These are phyloP conservation scores for Lomographa bimaculata DNA, from an alignment of 2,888 invertebrate species.

Conservation along the genomic window DNA sequence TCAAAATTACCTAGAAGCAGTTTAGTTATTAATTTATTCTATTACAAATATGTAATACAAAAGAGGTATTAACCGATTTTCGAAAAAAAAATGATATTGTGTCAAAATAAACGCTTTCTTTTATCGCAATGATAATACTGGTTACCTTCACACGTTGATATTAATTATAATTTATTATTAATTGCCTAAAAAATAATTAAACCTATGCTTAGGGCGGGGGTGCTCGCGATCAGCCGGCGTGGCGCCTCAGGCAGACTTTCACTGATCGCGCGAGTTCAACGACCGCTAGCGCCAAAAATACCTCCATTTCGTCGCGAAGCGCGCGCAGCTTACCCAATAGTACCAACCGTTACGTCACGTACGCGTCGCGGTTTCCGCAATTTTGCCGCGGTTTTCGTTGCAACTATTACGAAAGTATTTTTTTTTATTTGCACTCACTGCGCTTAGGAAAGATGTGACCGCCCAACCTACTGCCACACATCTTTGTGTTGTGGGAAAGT, in stretches of 20 bases:
- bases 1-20: too few relatives aligned
- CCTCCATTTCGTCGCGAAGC: slow-evolving; percentile 38
- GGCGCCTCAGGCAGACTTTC: slow-evolving; percentile 74
- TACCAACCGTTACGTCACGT: slow-evolving; percentile 18
- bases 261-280: slow-evolving; percentile 56
- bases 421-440: slow-evolving; percentile 14
- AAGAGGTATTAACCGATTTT: too few relatives aligned
- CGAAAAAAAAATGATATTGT: too few relatives aligned
- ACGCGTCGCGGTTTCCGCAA: slow-evolving; percentile 23
- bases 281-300: slow-evolving; percentile 67
- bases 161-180: too few relatives aligned
- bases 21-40: too few relatives aligned
- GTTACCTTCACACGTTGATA: too few relatives aligned
- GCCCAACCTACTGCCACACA: slow-evolving; percentile 29
- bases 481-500: slow-evolving; percentile 26
- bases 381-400: slow-evolving; percentile 41
- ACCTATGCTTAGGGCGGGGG: slow-evolving; percentile 44
- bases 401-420: slow-evolving; percentile 22
- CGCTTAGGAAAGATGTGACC: slow-evolving; percentile 32
- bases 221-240: slow-evolving; percentile 58
- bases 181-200: too few relatives aligned
- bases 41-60: too few relatives aligned
- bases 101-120: too few relatives aligned
- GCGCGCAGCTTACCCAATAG: slow-evolving; percentile 18
- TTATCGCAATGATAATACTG: too few relatives aligned